Evolutionary conservation across 2,888 invertebrate genomes (phyloP), one percentile per base, ranked within the genome.

Genomic region (Torymus texanus): DNA sequence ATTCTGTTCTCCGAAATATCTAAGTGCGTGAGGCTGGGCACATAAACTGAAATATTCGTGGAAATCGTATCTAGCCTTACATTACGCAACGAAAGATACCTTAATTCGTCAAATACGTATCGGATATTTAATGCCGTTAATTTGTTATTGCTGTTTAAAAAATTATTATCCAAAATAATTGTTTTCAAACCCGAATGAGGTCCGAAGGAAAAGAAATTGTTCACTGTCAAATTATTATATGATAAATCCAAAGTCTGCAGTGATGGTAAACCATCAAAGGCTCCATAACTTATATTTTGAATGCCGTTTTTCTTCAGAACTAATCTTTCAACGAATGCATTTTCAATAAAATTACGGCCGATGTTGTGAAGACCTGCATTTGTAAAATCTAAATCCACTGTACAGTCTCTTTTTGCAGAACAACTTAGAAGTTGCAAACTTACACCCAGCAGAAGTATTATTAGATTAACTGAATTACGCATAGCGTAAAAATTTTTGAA

Each of bases 161-260:
- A 21, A 53, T 68, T 56, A 55, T 65, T 41, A 16, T 65, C 16
- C n/a, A 65, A 16, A 16, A 65, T 65, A 16, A 65, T 11, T 14
- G 3, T 16, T 65, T 50, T 16, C n/a, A 65, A 50, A 50, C 50
- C 16, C 3, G 65, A 12, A 65, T 41, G 65, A 50, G 41, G 41
- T 16, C 50, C 65, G 16, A 65, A 65, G 11, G 65, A n/a, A 4
- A 65, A 50, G n/a, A 50, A 50, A 50, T 65, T 13, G 13, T 41
- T 16, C 10, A 11, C 16, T 11, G 41, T n/a, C 16, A 65, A 65
- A 16, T 50, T 65, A 16, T 65, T 65, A 11, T 65, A 24, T 10
- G 65, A 65, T n/a, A 65, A 50, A 50, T 65, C 65, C 50, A 65
- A 50, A 13, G 16, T 16, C 1, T 8, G 41, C 8, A 65, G 50